Percentiles rank a stretch among this genome's conserved stretches.
Evolutionary conservation across 2,113 vertebrate species (phyloP).

Genomic region (Speoplatyrhinus poulsoni): DNA sequence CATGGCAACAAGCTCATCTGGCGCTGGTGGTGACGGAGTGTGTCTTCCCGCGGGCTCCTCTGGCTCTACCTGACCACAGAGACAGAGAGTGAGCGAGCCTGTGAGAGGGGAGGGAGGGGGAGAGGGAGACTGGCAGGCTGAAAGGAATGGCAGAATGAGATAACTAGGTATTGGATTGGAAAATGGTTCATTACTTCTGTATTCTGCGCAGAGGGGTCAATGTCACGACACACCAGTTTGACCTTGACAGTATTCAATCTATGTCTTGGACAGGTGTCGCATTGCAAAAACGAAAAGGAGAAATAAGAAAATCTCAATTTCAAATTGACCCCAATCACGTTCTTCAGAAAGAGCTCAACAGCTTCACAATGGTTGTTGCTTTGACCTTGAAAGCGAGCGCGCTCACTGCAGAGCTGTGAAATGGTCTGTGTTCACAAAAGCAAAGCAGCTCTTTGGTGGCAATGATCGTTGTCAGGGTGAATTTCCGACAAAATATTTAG

Average conservation of each 20-base stretch:
- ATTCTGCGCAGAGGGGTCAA: conserved; percentile 17
- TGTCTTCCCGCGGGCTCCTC: conserved; percentile 47
- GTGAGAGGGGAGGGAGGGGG: background rate
- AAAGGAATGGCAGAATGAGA: conserved; percentile 33
- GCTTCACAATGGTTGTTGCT: conserved; percentile 22
- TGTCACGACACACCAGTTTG: conserved; percentile 24
- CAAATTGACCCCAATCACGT: conserved; percentile 24
- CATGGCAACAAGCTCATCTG: conserved; percentile 80
- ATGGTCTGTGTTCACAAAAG: conserved; percentile 4
- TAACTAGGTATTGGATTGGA: conserved; percentile 33
- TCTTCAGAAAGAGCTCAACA: conserved; percentile 29
- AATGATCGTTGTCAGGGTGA: conserved; percentile 45
- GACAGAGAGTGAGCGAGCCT: background rate
- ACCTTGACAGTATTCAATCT: conserved; percentile 55
- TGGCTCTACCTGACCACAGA: conserved; percentile 56
- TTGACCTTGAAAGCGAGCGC: conserved; percentile 53
- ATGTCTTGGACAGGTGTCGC: conserved; percentile 22
- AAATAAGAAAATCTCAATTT: conserved; percentile 7
- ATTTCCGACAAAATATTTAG: conserved; percentile 26
- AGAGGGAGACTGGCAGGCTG: conserved; percentile 3
- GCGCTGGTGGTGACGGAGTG: conserved; percentile 68
- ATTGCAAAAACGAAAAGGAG: background rate
- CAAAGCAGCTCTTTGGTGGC: conserved; percentile 24
- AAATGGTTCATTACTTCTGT: conserved; percentile 43
- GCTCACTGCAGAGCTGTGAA: conserved; percentile 20